phyloP scores from a whole-genome alignment of 1,140 invertebrate genomes.

The Anagrus nilaparvatae region DNA sequence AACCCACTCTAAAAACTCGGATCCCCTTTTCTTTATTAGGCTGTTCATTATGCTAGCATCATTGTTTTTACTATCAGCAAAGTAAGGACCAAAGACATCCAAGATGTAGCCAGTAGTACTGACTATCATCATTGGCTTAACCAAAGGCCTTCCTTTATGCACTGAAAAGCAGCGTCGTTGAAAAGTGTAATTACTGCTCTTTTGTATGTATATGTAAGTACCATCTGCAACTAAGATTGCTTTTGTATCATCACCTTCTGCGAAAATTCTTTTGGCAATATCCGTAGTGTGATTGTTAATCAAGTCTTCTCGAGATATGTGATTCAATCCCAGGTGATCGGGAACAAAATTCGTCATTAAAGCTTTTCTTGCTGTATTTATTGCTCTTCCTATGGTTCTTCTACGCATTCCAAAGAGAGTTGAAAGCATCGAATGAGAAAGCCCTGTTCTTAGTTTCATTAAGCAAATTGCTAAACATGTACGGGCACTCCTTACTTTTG shows the following conservation, averaged over 20 bases:
- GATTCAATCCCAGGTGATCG: not conserved
- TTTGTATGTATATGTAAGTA: too few species aligned
- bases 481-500: not conserved
- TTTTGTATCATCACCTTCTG: not conserved
- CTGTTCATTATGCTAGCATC: too few species aligned
- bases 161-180: not conserved
- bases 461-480: too few species aligned
- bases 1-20: too few species aligned
- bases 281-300: not conserved
- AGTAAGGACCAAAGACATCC: not conserved
- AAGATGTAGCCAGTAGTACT: not conserved
- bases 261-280: not conserved
- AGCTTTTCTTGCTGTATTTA: not conserved
- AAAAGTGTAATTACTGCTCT: too few species aligned
- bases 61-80: not conserved
- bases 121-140: not conserved
- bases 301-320: not conserved
- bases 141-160: not conserved
- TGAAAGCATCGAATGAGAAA: not conserved
- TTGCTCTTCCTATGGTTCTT: not conserved
- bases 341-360: not conserved
- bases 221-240: too few species aligned
- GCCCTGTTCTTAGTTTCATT: not conserved
- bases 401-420: not conserved
- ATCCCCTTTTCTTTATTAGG: too few species aligned